Percentiles rank a stretch among this genome's conserved stretches.
Evolutionary conservation across 1,140 invertebrate genomes (phyloP).

Genomic region (Conus ventricosus): DNA sequence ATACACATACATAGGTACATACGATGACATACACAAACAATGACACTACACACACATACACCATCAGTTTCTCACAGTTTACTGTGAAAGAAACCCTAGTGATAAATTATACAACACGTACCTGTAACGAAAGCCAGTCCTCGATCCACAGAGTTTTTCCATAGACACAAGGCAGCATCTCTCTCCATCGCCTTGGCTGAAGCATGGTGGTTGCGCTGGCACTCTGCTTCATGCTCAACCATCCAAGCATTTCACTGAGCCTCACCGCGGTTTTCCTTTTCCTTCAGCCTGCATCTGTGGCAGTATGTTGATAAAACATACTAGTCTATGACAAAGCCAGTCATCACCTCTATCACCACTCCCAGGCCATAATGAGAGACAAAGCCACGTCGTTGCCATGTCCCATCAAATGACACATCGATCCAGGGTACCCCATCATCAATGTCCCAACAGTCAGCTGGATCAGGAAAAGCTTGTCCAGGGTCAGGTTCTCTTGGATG

Average conservation of each 20-base stretch:
- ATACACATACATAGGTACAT: too few species aligned
- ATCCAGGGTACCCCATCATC: neutral
- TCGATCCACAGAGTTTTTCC: too few species aligned
- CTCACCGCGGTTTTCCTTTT: neutral
- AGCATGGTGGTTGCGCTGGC: neutral
- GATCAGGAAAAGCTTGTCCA: too few species aligned
- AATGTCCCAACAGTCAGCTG: too few species aligned
- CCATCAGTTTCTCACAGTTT: too few species aligned
- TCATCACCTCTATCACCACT: constrained; percentile 2
- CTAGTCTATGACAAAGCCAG: neutral
- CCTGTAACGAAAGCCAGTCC: too few species aligned
- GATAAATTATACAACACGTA: too few species aligned
- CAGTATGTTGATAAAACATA: constrained; percentile 1
- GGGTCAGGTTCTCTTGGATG: too few species aligned
- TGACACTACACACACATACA: too few species aligned
- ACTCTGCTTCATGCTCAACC: neutral
- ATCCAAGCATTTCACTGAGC: neutral
- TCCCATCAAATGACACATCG: constrained; percentile 21
- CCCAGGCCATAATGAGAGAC: neutral
- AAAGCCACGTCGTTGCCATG: constrained; percentile 26
- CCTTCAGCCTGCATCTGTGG: neutral
- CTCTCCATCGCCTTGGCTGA: constrained; percentile 30
- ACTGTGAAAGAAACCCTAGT: too few species aligned
- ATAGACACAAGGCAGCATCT: neutral
- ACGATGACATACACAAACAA: too few species aligned